Conservation (phyloP, 2,888 invertebrate genomes). For the Cremastinae sp. region DNA sequence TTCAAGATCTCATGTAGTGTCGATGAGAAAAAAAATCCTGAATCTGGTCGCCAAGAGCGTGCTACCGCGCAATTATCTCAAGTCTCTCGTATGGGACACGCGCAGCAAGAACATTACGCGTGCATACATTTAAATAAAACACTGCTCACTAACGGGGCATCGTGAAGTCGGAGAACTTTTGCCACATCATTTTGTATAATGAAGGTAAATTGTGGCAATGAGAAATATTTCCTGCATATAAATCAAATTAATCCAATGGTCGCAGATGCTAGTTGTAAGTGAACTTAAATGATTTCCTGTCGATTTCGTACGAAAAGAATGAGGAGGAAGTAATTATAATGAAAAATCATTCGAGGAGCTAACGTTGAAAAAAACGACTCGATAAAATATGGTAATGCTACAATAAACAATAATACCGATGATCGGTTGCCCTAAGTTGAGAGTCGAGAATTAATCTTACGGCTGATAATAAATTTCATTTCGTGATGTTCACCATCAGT, state of each 20-base stretch:
- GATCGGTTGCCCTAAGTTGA: constrained; percentile 33
- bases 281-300: constrained; percentile 1
- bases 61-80: constrained; percentile 55
- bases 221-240: too few relatives aligned
- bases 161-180: constrained; percentile 24
- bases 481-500: constrained; percentile 37
- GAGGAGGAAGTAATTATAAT: too few relatives aligned
- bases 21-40: background rate
- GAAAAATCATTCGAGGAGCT: too few relatives aligned
- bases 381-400: constrained; percentile 10
- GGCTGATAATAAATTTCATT: constrained; percentile 48
- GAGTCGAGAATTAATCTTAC: constrained; percentile 45
- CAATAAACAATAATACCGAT: constrained; percentile 3
- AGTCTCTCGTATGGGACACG: constrained; percentile 36
- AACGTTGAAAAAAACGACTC: background rate
- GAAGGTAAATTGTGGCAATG: constrained; percentile 6
- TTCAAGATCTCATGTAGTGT: constrained; percentile 24
- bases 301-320: too few relatives aligned
- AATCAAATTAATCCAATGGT: too few relatives aligned
- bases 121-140: constrained; percentile 13
- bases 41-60: constrained; percentile 37
- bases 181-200: constrained; percentile 14
- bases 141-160: constrained; percentile 43
- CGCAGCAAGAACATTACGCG: constrained; percentile 22
- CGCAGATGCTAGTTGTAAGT: background rate